phyloP scores from a whole-genome alignment of 2,113 vertebrate genomes.

The Nannobrachium achirus region DNA sequence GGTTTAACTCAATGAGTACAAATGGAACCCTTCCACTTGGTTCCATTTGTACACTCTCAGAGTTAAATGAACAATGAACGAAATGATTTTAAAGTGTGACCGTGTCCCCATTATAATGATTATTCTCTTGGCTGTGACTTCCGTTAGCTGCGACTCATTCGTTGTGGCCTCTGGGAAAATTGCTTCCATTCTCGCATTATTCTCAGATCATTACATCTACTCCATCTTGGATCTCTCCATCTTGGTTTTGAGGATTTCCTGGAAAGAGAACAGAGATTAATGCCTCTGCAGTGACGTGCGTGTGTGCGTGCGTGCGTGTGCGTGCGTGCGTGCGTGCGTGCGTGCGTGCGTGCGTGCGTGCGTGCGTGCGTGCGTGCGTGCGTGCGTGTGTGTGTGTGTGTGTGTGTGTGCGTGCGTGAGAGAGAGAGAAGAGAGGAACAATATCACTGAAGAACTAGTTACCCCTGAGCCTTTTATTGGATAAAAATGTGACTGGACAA shows the following conservation, averaged over 20 bases:
- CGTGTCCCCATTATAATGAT: background rate
- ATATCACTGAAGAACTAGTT: background rate
- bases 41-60: too few relatives aligned
- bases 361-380: background rate
- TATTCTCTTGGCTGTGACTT: conserved; percentile 40
- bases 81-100: too few relatives aligned
- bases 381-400: too few relatives aligned
- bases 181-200: background rate
- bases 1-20: too few relatives aligned
- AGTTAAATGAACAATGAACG: too few relatives aligned
- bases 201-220: conserved; percentile 36
- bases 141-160: conserved; percentile 26
- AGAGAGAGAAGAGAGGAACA: background rate
- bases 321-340: too few relatives aligned
- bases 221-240: conserved; percentile 83
- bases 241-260: conserved; percentile 82
- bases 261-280: conserved; percentile 14
- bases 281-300: background rate
- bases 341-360: too few relatives aligned
- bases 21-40: too few relatives aligned
- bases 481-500: conserved; percentile 18
- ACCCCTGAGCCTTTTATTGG: conserved; percentile 5
- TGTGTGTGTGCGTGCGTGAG: too few relatives aligned
- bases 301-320: background rate
- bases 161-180: conserved; percentile 31